These are phyloP conservation scores for Tuta absoluta DNA, from an alignment of 2,888 invertebrate genomes.

Conservation along the genomic window DNA sequence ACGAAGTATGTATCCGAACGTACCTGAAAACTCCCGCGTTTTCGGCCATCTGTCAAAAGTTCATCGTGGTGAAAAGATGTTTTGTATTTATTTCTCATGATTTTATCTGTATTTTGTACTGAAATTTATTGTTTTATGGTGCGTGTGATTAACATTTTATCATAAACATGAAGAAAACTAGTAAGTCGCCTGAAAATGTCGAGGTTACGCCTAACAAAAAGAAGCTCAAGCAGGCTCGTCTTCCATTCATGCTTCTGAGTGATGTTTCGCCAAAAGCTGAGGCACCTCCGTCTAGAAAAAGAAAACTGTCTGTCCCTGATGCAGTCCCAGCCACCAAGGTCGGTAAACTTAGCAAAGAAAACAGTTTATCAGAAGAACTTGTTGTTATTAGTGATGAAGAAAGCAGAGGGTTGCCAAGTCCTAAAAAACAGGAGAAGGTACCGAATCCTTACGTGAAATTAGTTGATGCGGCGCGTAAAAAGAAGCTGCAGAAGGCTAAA, in stretches of 20 bases:
- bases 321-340: conserved; percentile 62
- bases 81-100: conserved; percentile 41
- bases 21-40: conserved; percentile 60
- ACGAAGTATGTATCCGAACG: not conserved
- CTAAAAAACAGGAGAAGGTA: conserved; percentile 38
- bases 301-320: conserved; percentile 67
- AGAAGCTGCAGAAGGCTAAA: conserved; percentile 61
- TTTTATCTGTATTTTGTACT: conserved; percentile 30
- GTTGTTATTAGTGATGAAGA: conserved; percentile 73
- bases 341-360: conserved; percentile 69
- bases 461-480: conserved; percentile 68
- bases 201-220: conserved; percentile 76
- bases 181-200: conserved; percentile 59
- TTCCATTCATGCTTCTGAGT: conserved; percentile 81
- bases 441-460: conserved; percentile 60
- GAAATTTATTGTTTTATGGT: conserved; percentile 36
- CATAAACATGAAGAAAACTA: conserved; percentile 63
- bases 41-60: conserved; percentile 57
- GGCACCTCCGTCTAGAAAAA: conserved; percentile 61
- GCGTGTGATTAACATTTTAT: conserved; percentile 26
- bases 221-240: conserved; percentile 82
- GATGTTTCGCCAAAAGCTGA: conserved; percentile 60
- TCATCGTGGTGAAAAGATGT: conserved; percentile 47
- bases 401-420: conserved; percentile 47
- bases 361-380: conserved; percentile 51